Evolutionary conservation across 2,113 vertebrate genomes (phyloP).

Genomic region (Nymphicus hollandicus): DNA sequence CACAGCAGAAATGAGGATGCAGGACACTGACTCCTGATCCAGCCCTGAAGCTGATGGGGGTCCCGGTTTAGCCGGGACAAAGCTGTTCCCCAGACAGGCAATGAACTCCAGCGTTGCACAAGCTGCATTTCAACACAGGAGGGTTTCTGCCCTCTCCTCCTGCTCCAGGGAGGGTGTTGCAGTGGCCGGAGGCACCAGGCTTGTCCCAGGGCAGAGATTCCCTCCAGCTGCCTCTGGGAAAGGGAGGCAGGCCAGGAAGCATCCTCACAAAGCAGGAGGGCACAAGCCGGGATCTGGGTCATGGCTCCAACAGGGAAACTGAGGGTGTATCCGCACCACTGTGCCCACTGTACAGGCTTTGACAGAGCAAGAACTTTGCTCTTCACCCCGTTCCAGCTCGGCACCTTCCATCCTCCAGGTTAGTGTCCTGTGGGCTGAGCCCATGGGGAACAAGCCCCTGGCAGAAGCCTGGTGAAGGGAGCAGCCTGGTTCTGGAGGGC

Average conservation of each 20-base stretch:
- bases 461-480: not conserved
- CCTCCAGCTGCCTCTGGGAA: not conserved
- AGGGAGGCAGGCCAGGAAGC: not conserved
- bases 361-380: not conserved
- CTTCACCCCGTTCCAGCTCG: accelerated
- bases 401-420: not conserved
- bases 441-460: accelerated
- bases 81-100: not conserved
- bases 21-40: not conserved
- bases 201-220: not conserved
- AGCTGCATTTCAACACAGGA: not conserved
- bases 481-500: not conserved
- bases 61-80: accelerated
- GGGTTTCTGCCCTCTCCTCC: not conserved
- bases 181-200: not conserved
- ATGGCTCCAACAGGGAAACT: not conserved
- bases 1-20: not conserved
- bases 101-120: not conserved
- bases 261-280: not conserved
- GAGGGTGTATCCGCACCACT: not conserved
- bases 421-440: accelerated
- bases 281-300: not conserved
- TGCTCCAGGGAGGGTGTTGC: not conserved
- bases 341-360: accelerated
- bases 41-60: not conserved